Evolutionary conservation across 2,113 vertebrate species (phyloP).

Genomic region (Chloebia gouldiae): DNA sequence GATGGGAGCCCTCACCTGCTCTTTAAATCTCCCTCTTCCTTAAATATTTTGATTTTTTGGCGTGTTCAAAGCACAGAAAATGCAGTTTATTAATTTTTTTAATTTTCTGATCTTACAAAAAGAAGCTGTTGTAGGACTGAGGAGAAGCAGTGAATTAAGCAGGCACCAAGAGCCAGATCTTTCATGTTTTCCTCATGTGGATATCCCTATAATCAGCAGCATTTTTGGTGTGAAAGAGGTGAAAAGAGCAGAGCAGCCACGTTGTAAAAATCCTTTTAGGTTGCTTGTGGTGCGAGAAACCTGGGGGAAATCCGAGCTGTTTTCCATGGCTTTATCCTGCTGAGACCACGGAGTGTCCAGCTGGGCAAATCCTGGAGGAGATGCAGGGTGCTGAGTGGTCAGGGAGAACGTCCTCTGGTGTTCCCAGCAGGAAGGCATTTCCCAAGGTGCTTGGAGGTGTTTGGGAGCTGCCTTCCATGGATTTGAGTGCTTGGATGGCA

Average conservation of each 20-base stretch:
- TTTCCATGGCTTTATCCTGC: background rate
- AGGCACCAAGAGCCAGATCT: background rate
- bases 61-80: background rate
- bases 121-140: background rate
- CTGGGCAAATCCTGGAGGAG: background rate
- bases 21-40: background rate
- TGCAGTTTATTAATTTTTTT: background rate
- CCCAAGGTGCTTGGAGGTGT: background rate
- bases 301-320: background rate
- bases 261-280: background rate
- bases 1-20: background rate
- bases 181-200: background rate
- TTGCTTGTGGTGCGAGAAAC: background rate
- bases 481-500: accelerated
- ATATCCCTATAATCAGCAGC: background rate
- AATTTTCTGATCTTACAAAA: background rate
- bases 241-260: background rate
- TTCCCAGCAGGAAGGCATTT: background rate
- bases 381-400: accelerated
- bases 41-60: background rate
- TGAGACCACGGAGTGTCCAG: accelerated
- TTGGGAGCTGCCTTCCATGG: background rate
- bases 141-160: background rate
- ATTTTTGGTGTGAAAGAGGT: background rate
- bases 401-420: background rate